Conservation (phyloP, 2,888 invertebrate species). For the Idaea straminata region DNA sequence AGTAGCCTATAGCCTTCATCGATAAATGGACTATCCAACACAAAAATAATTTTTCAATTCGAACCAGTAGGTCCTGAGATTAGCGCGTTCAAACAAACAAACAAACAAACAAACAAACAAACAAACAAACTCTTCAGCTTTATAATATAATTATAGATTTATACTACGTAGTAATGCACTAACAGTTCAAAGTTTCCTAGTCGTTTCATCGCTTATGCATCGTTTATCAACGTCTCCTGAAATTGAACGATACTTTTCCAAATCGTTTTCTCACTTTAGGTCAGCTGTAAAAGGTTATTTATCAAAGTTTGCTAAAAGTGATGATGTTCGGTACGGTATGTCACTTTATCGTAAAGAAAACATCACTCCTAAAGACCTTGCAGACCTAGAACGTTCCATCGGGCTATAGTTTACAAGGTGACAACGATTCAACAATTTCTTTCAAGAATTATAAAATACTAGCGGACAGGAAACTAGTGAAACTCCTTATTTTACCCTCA, state of each 20-base stretch:
- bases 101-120: too few species aligned
- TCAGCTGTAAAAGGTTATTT: background rate
- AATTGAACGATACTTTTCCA: background rate
- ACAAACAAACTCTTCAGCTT: too few species aligned
- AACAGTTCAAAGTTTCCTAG: background rate
- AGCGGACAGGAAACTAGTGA: background rate
- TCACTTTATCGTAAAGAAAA: background rate
- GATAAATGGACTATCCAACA: too few species aligned
- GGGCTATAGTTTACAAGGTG: background rate
- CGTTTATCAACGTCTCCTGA: background rate
- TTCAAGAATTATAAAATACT: background rate
- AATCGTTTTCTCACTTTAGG: background rate
- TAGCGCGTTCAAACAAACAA: too few species aligned
- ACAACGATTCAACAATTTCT: too few species aligned
- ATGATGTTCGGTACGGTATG: background rate
- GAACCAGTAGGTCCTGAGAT: too few species aligned
- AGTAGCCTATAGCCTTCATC: too few species aligned
- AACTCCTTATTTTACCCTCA: background rate
- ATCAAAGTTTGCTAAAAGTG: background rate
- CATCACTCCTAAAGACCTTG: background rate
- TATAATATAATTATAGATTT: too few species aligned
- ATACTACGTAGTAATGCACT: background rate
- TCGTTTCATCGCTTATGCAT: background rate
- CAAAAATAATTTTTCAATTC: too few species aligned
- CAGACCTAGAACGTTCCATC: background rate